Evolutionary conservation across 1,140 invertebrate species (phyloP), one percentile per base, ranked within the genome.

Genomic region (Megalopta genalis): DNA sequence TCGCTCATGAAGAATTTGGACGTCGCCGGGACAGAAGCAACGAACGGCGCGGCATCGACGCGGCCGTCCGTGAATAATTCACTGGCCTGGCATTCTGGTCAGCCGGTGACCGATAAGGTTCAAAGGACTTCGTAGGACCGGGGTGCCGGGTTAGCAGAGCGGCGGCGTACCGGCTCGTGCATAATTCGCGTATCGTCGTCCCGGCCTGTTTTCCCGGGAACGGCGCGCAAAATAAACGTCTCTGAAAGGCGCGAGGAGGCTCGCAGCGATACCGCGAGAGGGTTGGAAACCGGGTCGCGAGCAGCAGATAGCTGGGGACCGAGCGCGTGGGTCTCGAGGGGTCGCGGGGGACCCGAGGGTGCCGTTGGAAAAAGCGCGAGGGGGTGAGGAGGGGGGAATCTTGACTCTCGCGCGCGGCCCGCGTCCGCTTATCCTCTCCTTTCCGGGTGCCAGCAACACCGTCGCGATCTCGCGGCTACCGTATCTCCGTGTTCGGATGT

Each of bases 61-160:
- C 52, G 75, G 67, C 59, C 63, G 46, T 27, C 71, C n/a, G n/a
- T 78, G 67, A 83, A 85, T 84, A 85, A 81, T 85, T 84, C 73
- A 75, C 80, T 25, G 57, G 42, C 66, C n/a, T 59, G 37, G n/a
- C 54, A 54, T 65, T 67, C 37, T 27, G 69, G 71, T 73, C 82
- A 52, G 69, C 65, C 57, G 62, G 71, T 70, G 49, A 6, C 82
- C 82, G 82, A 82, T 68, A 83, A 83, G 64, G 65, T 67, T 84
- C 82, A 79, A 82, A 83, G 80, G 68, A 77, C 52, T 66, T 32
- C 63, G 46, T n/a, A 42, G 67, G 59, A 27, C 23, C 54, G 42
- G 49, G 57, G 59, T 62, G n/a, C 32, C 32, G 39, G 74, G 59
- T 49, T n/a, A n/a, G n/a, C n/a, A n/a, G n/a, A 54, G 67, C 52